Conservation (phyloP, 1,140 invertebrate species). For the Lepidurus apus region DNA sequence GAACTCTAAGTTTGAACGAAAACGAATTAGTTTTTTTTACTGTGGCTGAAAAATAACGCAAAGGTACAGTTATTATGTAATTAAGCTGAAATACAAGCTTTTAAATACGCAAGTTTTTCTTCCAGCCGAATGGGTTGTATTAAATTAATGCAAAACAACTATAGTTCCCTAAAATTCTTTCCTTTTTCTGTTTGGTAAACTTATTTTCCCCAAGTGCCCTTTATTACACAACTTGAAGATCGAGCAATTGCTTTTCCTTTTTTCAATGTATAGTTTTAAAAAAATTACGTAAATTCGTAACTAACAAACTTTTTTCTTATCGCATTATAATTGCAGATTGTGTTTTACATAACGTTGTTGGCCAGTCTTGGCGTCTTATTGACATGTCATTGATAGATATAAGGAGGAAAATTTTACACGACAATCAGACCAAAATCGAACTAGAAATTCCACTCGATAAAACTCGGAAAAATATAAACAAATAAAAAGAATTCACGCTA, state of each 20-base stretch:
- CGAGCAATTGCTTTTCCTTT: background rate
- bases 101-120: background rate
- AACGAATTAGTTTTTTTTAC: background rate
- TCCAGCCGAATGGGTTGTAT: constrained; percentile 9
- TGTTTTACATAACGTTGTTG: background rate
- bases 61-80: background rate
- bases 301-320: background rate
- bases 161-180: background rate
- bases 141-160: background rate
- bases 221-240: background rate
- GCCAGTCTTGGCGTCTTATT: constrained; percentile 2
- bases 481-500: background rate
- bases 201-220: background rate
- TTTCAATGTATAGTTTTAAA: background rate
- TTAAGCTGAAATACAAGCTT: background rate
- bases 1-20: too few relatives aligned
- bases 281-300: constrained; percentile 22
- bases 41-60: background rate
- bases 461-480: background rate
- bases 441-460: background rate
- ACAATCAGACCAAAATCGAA: background rate
- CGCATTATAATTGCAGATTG: background rate
- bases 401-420: background rate
- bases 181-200: background rate
- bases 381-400: background rate